These are phyloP conservation scores for Periophthalmodon schlosseri DNA, from an alignment of 2,113 vertebrate genomes.

Conservation along the genomic window DNA sequence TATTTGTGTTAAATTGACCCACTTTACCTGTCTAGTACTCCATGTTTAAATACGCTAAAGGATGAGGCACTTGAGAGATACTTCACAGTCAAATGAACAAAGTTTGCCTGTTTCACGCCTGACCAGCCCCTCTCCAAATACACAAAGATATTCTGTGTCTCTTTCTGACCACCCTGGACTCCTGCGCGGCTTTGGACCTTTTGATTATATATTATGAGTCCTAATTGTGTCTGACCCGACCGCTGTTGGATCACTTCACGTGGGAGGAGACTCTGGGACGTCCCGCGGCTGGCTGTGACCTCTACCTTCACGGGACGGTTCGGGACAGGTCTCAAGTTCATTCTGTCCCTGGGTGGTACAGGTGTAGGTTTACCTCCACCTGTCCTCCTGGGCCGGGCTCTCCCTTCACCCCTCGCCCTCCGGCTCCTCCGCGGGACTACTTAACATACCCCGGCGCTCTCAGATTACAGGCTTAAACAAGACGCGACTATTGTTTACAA, in stretches of 20 bases:
- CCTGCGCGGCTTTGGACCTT: conserved; percentile 66
- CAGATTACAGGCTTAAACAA: conserved; percentile 69
- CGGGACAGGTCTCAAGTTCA: conserved; percentile 82
- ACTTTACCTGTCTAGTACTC: neutral
- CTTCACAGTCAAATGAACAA: conserved; percentile 63
- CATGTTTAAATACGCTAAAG: neutral
- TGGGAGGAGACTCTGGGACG: conserved; percentile 51
- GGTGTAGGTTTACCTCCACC: conserved; percentile 80
- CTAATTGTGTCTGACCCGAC: conserved; percentile 77
- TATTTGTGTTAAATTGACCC: neutral
- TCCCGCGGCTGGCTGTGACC: conserved; percentile 71
- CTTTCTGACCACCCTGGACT: conserved; percentile 65
- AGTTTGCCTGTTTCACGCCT: conserved; percentile 70
- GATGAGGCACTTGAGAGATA: conserved; percentile 46
- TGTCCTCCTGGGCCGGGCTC: conserved; percentile 67
- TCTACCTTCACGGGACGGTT: conserved; percentile 74
- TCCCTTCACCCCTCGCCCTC: conserved; percentile 68
- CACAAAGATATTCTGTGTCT: conserved; percentile 75
- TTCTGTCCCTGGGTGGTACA: conserved; percentile 77
- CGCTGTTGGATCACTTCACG: conserved; percentile 65
- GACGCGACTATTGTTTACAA: conserved; percentile 55
- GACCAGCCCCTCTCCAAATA: conserved; percentile 31
- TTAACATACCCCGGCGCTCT: conserved; percentile 69
- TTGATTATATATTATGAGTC: conserved; percentile 80
- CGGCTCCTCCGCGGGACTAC: conserved; percentile 56